Percentiles rank a stretch among this genome's conserved stretches.
These are phyloP conservation scores for Enteromius anoplus DNA, from an alignment of 2,797 vertebrate genomes.

Conservation along the genomic window DNA sequence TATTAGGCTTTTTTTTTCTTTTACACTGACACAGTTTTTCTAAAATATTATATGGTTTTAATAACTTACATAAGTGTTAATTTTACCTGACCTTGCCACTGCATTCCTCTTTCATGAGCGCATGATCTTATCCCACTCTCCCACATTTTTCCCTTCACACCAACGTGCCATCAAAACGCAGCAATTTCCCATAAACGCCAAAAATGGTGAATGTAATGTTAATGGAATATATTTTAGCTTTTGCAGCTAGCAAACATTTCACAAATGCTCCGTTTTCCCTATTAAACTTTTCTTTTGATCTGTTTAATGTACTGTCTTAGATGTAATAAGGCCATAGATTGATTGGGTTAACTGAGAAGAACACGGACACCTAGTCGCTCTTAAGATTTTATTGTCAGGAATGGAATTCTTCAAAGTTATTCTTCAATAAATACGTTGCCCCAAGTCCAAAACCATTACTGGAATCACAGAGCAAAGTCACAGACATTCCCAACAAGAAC, in stretches of 20 bases:
- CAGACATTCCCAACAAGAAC: conserved; percentile 44
- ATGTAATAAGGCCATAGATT: background rate
- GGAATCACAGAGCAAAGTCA: conserved; percentile 43
- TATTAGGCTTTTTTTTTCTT: background rate
- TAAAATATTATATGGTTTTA: conserved; percentile 1
- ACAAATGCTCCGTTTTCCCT: background rate
- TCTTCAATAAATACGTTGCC: conserved; percentile 44
- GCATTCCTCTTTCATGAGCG: conserved; percentile 45
- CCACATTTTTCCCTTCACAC: conserved; percentile 1
- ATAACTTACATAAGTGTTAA: conserved; percentile 18
- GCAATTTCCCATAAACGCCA: conserved; percentile 1
- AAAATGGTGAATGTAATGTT: background rate
- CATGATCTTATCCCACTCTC: conserved; percentile 25
- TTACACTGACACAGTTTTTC: background rate
- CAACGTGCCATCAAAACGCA: background rate
- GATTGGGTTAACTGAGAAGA: background rate
- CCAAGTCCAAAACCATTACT: conserved; percentile 47
- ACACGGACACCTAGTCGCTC: background rate
- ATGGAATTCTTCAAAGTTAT: conserved; percentile 41
- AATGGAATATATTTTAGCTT: background rate
- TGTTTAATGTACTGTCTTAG: background rate
- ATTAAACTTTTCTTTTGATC: background rate
- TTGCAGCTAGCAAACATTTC: background rate
- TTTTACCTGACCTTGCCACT: conserved; percentile 38
- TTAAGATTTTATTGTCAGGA: conserved; percentile 30